Conservation (phyloP, 2,888 invertebrate genomes). For the Agriopis marginaria region DNA sequence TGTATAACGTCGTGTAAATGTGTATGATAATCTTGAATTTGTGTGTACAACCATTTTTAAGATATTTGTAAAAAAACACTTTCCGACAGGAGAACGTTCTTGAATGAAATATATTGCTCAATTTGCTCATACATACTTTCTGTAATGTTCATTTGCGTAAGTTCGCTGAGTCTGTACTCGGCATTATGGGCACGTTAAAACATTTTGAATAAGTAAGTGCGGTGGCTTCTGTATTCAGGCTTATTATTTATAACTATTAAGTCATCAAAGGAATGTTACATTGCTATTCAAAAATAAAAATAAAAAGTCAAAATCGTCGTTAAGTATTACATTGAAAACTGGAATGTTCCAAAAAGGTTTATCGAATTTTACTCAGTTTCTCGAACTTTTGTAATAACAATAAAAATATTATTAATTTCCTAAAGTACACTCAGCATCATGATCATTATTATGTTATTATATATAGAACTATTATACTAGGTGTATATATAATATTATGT, state of each 20-base stretch:
- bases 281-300: slow-evolving; percentile 24
- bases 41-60: no score
- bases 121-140: no score
- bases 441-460: slow-evolving; percentile 23
- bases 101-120: no score
- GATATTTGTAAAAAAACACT: no score
- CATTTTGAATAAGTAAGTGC: not conserved
- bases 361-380: slow-evolving; percentile 50
- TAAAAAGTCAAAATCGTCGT: not conserved
- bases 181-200: no score
- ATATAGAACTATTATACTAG: slow-evolving; percentile 51
- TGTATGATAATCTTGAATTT: no score
- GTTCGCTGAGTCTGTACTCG: no score
- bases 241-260: slow-evolving; percentile 23
- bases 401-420: not conserved
- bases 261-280: slow-evolving; percentile 29
- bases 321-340: slow-evolving; percentile 20
- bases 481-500: slow-evolving; percentile 69
- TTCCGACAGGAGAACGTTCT: no score
- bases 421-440: slow-evolving; percentile 15
- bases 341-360: slow-evolving; percentile 73
- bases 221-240: slow-evolving; percentile 32
- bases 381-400: slow-evolving; percentile 54
- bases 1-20: no score
- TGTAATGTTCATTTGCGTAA: no score